Percentiles rank a stretch among this genome's conserved stretches.
Conservation (phyloP, 2,888 invertebrate genomes). For the Philopedon plagiatum region DNA sequence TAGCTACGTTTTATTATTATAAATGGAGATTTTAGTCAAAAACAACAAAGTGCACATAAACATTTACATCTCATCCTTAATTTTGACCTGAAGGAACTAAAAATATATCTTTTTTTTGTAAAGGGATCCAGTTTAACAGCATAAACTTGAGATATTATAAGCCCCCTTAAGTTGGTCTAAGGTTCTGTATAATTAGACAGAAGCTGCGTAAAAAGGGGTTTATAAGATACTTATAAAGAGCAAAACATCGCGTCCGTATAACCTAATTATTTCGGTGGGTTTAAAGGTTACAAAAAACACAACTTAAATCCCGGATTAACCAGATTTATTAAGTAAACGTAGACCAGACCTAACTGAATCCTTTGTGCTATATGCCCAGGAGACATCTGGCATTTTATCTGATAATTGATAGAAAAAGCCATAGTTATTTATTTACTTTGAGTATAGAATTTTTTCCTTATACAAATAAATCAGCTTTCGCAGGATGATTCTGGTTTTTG, state of each 20-base stretch:
- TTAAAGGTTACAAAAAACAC: constrained; percentile 2
- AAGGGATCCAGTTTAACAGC: constrained; percentile 2
- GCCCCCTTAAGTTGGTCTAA: constrained; percentile 11
- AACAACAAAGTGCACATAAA: constrained; percentile 1
- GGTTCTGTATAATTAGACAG: constrained; percentile 16
- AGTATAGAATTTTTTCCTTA: too few relatives aligned
- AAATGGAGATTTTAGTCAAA: neutral
- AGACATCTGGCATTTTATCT: neutral
- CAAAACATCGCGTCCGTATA: constrained; percentile 11
- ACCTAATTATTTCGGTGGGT: constrained; percentile 11
- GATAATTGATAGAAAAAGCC: too few relatives aligned
- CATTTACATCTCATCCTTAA: constrained; percentile 4
- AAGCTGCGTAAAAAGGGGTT: constrained; percentile 7
- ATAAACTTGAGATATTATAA: constrained; percentile 17
- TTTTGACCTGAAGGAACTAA: neutral
- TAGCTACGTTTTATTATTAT: neutral
- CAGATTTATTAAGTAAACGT: constrained; percentile 6
- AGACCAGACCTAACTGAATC: neutral
- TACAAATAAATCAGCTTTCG: too few relatives aligned
- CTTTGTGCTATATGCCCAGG: neutral
- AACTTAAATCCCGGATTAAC: neutral
- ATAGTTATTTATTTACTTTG: too few relatives aligned
- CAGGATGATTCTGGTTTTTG: too few relatives aligned
- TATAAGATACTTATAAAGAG: constrained; percentile 13
- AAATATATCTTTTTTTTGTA: constrained; percentile 4